phyloP scores from a whole-genome alignment of 1,140 invertebrate species.

The Calliopsis andreniformis region DNA sequence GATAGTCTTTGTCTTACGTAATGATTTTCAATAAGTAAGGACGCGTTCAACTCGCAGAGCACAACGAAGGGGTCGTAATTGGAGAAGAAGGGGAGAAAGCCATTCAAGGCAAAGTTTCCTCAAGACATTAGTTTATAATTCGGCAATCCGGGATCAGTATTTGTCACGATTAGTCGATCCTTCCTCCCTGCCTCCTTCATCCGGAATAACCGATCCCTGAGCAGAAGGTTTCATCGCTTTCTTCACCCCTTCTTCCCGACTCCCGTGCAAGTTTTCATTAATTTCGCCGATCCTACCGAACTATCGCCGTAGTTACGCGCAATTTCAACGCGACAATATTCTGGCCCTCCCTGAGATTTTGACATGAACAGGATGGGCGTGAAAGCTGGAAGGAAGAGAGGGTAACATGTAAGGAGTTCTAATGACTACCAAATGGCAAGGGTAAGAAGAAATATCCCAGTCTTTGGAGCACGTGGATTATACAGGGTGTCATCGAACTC shows the following conservation, averaged over 20 bases:
- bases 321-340: constrained; percentile 76
- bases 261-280: constrained; percentile 77
- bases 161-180: constrained; percentile 81
- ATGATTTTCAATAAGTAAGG: constrained; percentile 22
- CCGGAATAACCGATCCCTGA: constrained; percentile 52
- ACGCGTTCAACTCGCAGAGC: not conserved
- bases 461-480: constrained; percentile 65
- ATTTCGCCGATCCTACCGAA: constrained; percentile 75
- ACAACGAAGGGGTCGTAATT: constrained; percentile 40
- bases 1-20: not conserved
- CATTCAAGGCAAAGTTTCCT: constrained; percentile 71
- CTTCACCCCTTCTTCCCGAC: constrained; percentile 63
- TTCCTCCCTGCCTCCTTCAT: constrained; percentile 48
- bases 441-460: constrained; percentile 54
- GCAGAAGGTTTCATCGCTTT: constrained; percentile 60
- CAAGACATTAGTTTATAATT: constrained; percentile 81
- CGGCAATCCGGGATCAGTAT: constrained; percentile 80
- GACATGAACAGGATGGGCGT: constrained; percentile 51
- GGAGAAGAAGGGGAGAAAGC: constrained; percentile 52
- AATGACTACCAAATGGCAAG: constrained; percentile 36
- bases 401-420: constrained; percentile 54
- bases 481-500: constrained; percentile 72
- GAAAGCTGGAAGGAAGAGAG: constrained; percentile 43
- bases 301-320: constrained; percentile 78
- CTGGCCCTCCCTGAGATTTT: constrained; percentile 58